phyloP scores from a whole-genome alignment of 2,797 vertebrate genomes.

The Gymnothorax javanicus region DNA sequence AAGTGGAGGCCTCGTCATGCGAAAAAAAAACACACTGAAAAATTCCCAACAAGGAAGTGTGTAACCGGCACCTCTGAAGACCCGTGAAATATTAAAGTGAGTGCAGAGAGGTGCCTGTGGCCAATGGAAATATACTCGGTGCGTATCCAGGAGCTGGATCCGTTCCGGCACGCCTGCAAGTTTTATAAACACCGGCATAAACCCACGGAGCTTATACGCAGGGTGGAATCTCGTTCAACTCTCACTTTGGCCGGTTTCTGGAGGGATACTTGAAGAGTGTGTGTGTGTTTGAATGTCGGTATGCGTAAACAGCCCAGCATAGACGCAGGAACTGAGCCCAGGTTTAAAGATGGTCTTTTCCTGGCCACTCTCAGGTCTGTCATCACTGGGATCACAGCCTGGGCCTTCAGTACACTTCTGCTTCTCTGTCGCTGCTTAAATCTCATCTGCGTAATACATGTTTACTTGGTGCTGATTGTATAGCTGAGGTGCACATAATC shows the following conservation, averaged over 20 bases:
- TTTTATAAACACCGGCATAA: not conserved
- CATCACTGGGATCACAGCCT: slow-evolving; percentile 64
- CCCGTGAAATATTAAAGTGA: slow-evolving; percentile 11
- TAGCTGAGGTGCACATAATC: slow-evolving; percentile 78
- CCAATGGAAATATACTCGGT: not conserved
- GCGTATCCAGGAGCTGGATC: not conserved
- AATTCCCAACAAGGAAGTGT: not conserved
- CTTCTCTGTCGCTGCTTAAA: slow-evolving; percentile 71
- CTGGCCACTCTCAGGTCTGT: slow-evolving; percentile 51
- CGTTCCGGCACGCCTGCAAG: not conserved
- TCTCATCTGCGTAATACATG: slow-evolving; percentile 57
- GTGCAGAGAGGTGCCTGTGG: not conserved
- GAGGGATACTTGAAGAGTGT: slow-evolving; percentile 7
- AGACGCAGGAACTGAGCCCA: not conserved
- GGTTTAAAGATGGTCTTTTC: slow-evolving; percentile 45
- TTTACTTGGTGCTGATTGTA: slow-evolving; percentile 59
- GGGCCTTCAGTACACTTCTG: slow-evolving; percentile 72
- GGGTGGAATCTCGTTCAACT: not conserved
- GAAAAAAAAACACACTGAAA: not conserved
- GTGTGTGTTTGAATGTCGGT: slow-evolving; percentile 18
- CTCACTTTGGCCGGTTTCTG: not conserved
- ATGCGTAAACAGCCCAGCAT: not conserved
- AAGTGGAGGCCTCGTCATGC: not conserved
- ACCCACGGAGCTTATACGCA: not conserved
- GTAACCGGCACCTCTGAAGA: not conserved